Base-by-base conservation (phyloP, 2,797 vertebrate species). In the Jordanella pulchra region DNA sequence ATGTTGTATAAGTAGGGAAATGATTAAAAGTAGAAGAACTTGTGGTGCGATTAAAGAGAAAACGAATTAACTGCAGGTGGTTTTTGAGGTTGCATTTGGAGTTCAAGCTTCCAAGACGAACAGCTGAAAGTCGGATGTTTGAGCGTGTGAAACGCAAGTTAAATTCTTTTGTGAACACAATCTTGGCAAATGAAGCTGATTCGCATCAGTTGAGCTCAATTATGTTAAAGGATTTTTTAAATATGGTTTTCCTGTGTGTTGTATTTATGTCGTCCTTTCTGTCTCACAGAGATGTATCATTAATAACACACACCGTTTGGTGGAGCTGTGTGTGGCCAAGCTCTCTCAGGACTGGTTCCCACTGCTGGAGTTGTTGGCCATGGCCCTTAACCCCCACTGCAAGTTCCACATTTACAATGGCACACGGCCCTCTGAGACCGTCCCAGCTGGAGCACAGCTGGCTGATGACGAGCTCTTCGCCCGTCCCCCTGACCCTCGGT, bases 371-470 rank as follows among this genome's bases (percentile, higher is more conserved):
- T 96, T 99, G 89, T 94, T 99, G 94, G 97, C 98, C 83, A 99
- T 99, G 98, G 98, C 98, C 95, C 96, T 98, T 92, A 99, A 99
- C 95, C 98, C 98, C 92, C 98, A 99, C 93, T 99, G 98, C 96
- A 99, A 99, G 94, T 99, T 99, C 93, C 98, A 99, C 93, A 97
- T 99, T 77, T 99, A 99, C 92, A 99, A 99, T 87, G 98, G 97
- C 95, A 99, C 98, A 85, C 97, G 98, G 89, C 97, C 98, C 53
- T 99, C 97, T 44, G 98, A 99, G 95, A 97, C 97, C 1, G 96
- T 99, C 91, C 98, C 98, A 64, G 96, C 98, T 71, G 98, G 95
- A 89, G 96, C 96, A 82, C 97, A 98, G 91, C 94, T 99, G 30
- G 96, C 98, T 82, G 98, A 99, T 85, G 98, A 99, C 77, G 98